phyloP scores from a whole-genome alignment of 2,113 vertebrate species.

The Pseudolaguvia tuberculata region DNA sequence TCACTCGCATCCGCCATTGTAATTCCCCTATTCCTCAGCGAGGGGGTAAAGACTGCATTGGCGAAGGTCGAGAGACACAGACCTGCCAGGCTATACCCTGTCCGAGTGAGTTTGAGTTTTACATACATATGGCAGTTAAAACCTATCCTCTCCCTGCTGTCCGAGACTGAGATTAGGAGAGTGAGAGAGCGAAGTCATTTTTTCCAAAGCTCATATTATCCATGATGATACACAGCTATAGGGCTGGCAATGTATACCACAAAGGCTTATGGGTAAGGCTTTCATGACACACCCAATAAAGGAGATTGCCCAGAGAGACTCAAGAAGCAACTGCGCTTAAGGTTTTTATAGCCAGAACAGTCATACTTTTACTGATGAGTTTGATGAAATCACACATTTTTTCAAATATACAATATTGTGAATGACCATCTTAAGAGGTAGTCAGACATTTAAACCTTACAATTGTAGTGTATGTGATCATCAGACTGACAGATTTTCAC shows the following conservation, averaged over 20 bases:
- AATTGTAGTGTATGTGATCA: no score
- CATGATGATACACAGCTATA: constrained; percentile 32
- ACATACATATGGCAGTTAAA: constrained; percentile 31
- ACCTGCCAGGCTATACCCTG: constrained; percentile 74
- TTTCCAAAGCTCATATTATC: constrained; percentile 46
- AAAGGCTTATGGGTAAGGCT: constrained; percentile 41
- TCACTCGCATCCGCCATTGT: constrained; percentile 89
- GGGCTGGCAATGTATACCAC: constrained; percentile 30
- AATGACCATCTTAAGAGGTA: background rate
- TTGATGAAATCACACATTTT: constrained; percentile 2
- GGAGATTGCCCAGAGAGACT: constrained; percentile 33
- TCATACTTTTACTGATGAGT: constrained; percentile 26
- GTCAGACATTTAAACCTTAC: no score
- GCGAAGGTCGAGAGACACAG: constrained; percentile 77
- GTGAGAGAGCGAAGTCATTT: constrained; percentile 43
- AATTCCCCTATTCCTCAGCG: constrained; percentile 84
- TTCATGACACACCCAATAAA: constrained; percentile 39
- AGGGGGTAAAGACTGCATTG: constrained; percentile 78
- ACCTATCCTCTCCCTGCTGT: constrained; percentile 24
- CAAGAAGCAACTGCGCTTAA: constrained; percentile 26
- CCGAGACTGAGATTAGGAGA: constrained; percentile 20
- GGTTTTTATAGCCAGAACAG: constrained; percentile 6
- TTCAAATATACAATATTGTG: background rate
- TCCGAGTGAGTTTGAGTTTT: constrained; percentile 70
- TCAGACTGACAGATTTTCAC: background rate